Evolutionary conservation across 2,113 vertebrate genomes (phyloP).

Genomic region (Gasterosteus nipponicus): DNA sequence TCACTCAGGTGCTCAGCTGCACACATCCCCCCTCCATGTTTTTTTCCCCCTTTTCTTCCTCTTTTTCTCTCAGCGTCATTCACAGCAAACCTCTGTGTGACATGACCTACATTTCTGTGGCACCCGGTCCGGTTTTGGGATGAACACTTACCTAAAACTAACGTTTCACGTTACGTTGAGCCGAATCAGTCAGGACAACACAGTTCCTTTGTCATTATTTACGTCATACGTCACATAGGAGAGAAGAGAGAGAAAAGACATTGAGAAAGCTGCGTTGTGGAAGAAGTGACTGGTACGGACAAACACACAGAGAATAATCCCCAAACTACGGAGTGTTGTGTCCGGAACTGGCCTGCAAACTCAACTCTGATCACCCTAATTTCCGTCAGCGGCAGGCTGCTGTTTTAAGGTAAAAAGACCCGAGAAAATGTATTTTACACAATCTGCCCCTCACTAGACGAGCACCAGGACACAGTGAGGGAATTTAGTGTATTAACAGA

Average conservation of each 20-base stretch:
- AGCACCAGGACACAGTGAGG: background rate
- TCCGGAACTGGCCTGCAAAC: background rate
- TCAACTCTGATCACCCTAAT: background rate
- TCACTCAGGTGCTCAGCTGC: slow-evolving; percentile 28
- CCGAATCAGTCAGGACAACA: background rate
- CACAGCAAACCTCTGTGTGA: slow-evolving; percentile 11
- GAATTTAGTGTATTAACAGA: background rate
- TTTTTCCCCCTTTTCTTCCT: background rate
- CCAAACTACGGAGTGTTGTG: background rate
- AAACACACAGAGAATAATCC: background rate
- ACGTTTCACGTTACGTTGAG: background rate
- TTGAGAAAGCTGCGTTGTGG: background rate
- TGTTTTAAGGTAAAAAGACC: background rate
- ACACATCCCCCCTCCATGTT: background rate
- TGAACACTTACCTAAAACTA: background rate
- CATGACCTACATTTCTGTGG: slow-evolving; percentile 54
- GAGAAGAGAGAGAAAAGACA: background rate
- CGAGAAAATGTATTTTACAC: background rate
- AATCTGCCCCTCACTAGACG: background rate
- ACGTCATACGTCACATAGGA: slow-evolving; percentile 6
- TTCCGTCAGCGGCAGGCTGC: background rate
- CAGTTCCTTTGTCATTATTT: slow-evolving; percentile 11
- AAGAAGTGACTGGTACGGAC: background rate
- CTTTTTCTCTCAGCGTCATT: slow-evolving; percentile 13
- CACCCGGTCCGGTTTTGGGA: slow-evolving; percentile 1